Conservation (phyloP, 2,888 invertebrate species). For the Brachyopa scutellaris region DNA sequence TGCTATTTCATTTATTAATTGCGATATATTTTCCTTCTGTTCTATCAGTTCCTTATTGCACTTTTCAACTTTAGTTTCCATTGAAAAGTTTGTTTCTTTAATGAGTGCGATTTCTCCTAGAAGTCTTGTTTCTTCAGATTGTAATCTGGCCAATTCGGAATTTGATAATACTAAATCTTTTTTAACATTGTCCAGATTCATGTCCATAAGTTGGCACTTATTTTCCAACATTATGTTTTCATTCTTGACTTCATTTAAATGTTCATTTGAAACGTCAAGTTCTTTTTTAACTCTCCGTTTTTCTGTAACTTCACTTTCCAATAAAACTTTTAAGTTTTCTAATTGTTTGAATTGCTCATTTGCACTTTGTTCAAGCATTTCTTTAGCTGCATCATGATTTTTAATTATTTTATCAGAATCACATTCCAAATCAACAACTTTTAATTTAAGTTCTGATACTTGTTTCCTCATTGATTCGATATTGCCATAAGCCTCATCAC, state of each 20-base stretch:
- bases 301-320: constrained; percentile 23
- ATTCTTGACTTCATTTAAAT: constrained; percentile 58
- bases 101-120: constrained; percentile 57
- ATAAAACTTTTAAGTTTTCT: background rate
- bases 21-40: constrained; percentile 74
- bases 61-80: constrained; percentile 54
- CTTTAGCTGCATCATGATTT: background rate
- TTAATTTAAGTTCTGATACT: constrained; percentile 14
- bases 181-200: constrained; percentile 58
- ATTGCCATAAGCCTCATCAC: background rate
- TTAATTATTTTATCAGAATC: background rate
- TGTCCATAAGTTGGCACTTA: constrained; percentile 54
- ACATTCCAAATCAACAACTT: background rate
- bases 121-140: constrained; percentile 46
- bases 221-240: constrained; percentile 55
- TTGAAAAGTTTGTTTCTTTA: constrained; percentile 56
- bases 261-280: constrained; percentile 32
- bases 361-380: background rate
- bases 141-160: constrained; percentile 37
- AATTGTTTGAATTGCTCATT: constrained; percentile 4
- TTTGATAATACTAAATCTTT: constrained; percentile 56
- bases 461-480: constrained; percentile 5
- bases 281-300: constrained; percentile 42
- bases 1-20: constrained; percentile 74
- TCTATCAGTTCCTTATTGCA: constrained; percentile 66